phyloP scores from a whole-genome alignment of 2,797 vertebrate species.

The Pseudopleuronectes americanus region DNA sequence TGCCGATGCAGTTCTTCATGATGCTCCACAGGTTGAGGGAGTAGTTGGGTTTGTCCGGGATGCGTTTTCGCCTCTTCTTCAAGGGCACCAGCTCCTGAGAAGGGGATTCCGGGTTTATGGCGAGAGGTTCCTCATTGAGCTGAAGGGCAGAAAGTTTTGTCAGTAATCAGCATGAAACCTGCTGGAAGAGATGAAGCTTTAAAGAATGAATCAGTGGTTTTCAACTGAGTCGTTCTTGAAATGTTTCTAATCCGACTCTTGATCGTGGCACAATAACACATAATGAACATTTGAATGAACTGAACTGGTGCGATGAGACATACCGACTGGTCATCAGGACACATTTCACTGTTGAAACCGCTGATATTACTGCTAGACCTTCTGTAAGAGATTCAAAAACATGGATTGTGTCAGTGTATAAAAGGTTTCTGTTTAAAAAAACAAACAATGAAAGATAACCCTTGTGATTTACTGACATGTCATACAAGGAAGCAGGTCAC shows the following conservation, averaged over 20 bases:
- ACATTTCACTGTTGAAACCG: slow-evolving; percentile 94
- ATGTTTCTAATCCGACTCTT: slow-evolving; percentile 2
- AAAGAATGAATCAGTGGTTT: not conserved
- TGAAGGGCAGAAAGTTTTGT: slow-evolving; percentile 21
- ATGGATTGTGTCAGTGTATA: slow-evolving; percentile 10
- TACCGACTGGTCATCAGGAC: slow-evolving; percentile 94
- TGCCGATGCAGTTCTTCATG: slow-evolving; percentile 98
- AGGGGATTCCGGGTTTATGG: slow-evolving; percentile 82
- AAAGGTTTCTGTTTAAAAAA: not conserved
- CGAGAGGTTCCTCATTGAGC: slow-evolving; percentile 83
- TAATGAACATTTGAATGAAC: not conserved
- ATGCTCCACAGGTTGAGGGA: slow-evolving; percentile 98
- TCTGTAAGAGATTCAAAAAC: slow-evolving; percentile 73
- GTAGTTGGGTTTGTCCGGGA: slow-evolving; percentile 96
- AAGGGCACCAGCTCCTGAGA: slow-evolving; percentile 85
- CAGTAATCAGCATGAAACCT: not conserved
- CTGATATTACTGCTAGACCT: slow-evolving; percentile 96
- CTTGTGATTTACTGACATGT: rapidly evolving
- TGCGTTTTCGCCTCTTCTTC: slow-evolving; percentile 89
- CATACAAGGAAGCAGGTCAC: not conserved
- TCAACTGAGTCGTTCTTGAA: no score
- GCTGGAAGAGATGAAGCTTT: not conserved
- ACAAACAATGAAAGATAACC: not conserved
- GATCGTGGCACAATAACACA: not conserved
- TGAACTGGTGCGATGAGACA: slow-evolving; percentile 30